Conservation (phyloP, 2,113 vertebrate genomes). For the Euleptes europaea region DNA sequence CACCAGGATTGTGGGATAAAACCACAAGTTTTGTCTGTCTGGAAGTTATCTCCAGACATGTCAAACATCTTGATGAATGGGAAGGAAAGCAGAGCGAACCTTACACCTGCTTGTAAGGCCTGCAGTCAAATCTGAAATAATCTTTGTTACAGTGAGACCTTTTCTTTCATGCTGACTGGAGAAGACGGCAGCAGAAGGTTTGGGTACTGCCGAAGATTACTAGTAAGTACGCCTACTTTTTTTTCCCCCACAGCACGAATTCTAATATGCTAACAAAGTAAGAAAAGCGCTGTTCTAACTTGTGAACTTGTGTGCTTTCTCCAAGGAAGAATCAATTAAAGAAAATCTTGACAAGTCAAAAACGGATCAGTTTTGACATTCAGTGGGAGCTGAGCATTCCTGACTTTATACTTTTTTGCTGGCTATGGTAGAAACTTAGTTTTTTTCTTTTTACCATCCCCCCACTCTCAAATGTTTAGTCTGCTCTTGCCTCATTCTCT, state of each 20-base stretch:
- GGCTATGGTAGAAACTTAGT: neutral
- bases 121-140: neutral
- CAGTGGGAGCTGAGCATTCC: neutral
- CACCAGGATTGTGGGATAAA: neutral
- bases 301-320: too few relatives aligned
- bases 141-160: conserved; percentile 89
- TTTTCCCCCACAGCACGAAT: neutral
- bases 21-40: neutral
- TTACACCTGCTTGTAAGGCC: neutral
- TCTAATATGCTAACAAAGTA: neutral
- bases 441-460: too few relatives aligned
- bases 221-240: conserved; percentile 82
- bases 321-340: neutral
- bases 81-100: neutral
- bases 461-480: neutral
- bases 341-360: neutral
- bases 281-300: too few relatives aligned
- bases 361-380: neutral
- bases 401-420: neutral
- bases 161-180: conserved; percentile 98
- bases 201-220: conserved; percentile 94
- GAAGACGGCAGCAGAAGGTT: conserved; percentile 97
- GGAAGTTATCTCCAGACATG: neutral
- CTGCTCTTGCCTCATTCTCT: neutral
- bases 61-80: neutral